phyloP scores from a whole-genome alignment of 2,113 vertebrate species.

The Macroglossus sobrinus region DNA sequence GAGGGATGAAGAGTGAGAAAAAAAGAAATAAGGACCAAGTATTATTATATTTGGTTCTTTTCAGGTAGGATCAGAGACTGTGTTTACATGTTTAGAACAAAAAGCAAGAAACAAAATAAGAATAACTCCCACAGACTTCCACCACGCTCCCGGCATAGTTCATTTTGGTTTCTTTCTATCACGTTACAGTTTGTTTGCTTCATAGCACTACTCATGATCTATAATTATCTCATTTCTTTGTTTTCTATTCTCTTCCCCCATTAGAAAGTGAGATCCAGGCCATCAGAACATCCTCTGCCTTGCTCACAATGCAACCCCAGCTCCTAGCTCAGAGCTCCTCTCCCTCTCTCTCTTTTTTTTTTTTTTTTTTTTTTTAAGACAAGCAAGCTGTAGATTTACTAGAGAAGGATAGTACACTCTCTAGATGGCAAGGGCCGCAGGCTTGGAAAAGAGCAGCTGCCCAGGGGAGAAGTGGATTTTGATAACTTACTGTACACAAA shows the following conservation, averaged over 20 bases:
- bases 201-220: neutral
- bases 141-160: neutral
- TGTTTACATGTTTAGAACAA: neutral
- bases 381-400: too few relatives aligned
- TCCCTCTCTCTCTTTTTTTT: neutral
- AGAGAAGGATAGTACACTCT: too few relatives aligned
- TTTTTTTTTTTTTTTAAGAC: neutral
- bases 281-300: neutral
- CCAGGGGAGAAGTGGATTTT: too few relatives aligned
- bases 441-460: too few relatives aligned
- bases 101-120: conserved; percentile 6
- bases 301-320: neutral
- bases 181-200: neutral
- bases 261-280: neutral
- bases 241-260: neutral
- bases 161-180: neutral
- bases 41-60: neutral
- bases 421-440: too few relatives aligned
- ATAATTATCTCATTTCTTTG: neutral
- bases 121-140: neutral
- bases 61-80: neutral
- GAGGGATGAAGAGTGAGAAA: neutral
- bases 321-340: neutral
- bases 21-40: neutral
- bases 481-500: too few relatives aligned